phyloP scores from a whole-genome alignment of 2,113 vertebrate species.

The Oreocharis arfaki region DNA sequence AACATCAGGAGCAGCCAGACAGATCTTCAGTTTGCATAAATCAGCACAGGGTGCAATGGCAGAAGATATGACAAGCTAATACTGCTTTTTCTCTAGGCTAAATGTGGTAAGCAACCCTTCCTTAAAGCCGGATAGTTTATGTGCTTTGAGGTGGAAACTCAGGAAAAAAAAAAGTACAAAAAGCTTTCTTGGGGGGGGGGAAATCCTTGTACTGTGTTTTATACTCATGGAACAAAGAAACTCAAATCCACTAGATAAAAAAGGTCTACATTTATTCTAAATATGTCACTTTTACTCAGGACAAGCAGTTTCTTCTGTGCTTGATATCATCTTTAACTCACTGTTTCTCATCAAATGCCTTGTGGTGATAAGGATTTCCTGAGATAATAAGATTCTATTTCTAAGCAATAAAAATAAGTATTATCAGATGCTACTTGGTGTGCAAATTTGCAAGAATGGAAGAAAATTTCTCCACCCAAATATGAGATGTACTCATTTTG shows the following conservation, averaged over 20 bases:
- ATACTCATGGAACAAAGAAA: conserved; percentile 23
- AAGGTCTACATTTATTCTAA: conserved; percentile 8
- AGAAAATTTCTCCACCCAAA: conserved; percentile 36
- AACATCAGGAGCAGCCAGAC: neutral
- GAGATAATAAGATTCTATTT: conserved; percentile 38
- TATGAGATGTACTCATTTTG: neutral
- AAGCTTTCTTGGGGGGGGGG: neutral
- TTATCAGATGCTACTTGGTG: conserved; percentile 46
- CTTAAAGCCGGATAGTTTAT: conserved; percentile 26
- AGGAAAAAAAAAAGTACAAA: neutral
- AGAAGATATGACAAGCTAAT: neutral
- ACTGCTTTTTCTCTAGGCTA: conserved; percentile 1
- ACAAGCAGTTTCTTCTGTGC: conserved; percentile 2
- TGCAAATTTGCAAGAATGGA: conserved; percentile 39
- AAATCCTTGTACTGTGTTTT: conserved; percentile 1
- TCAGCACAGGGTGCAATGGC: neutral
- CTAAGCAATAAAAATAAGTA: conserved; percentile 39
- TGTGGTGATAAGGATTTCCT: conserved; percentile 52
- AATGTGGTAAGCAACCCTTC: neutral
- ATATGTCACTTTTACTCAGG: conserved; percentile 6
- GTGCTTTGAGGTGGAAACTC: conserved; percentile 42
- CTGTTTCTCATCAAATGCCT: conserved; percentile 52
- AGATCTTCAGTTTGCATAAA: neutral
- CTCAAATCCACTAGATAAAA: neutral
- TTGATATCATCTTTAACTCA: conserved; percentile 57